Percentiles rank a stretch among this genome's conserved stretches.
Conservation (phyloP, 1,140 invertebrate species). For the Gonioctena quinquepunctata region DNA sequence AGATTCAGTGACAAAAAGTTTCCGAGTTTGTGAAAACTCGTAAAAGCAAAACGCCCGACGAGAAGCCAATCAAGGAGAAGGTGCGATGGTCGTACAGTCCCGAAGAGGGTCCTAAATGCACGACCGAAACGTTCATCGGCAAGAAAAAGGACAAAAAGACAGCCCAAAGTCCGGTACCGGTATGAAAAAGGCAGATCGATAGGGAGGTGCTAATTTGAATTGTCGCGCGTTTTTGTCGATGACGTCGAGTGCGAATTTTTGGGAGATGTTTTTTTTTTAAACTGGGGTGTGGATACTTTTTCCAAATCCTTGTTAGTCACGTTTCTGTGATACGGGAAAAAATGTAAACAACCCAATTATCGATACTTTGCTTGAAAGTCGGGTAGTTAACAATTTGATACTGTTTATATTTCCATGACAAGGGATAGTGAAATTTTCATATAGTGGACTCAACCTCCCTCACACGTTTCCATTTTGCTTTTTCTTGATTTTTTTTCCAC, state of each 20-base stretch:
- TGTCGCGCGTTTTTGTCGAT: background rate
- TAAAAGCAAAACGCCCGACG: constrained; percentile 53
- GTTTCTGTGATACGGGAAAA: background rate
- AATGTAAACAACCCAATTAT: background rate
- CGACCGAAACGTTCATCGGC: constrained; percentile 47
- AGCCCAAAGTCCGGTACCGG: constrained; percentile 46
- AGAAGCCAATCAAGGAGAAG: constrained; percentile 50
- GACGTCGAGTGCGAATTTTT: background rate
- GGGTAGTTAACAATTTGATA: background rate
- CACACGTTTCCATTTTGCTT: background rate
- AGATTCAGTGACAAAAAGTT: constrained; percentile 71
- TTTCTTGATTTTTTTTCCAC: background rate
- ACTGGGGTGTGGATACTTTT: background rate
- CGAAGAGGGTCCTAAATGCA: constrained; percentile 54
- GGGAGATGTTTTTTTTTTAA: background rate
- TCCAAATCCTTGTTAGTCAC: background rate
- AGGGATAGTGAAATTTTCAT: background rate
- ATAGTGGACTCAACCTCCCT: background rate
- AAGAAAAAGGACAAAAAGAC: constrained; percentile 49
- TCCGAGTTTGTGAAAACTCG: constrained; percentile 58
- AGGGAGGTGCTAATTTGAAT: constrained; percentile 18
- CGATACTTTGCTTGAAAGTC: background rate
- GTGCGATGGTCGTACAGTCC: constrained; percentile 54
- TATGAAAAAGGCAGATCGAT: constrained; percentile 37
- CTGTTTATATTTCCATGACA: constrained; percentile 12